Base-by-base conservation (phyloP, 1,140 invertebrate genomes). In the Drosophila kanapiae region DNA sequence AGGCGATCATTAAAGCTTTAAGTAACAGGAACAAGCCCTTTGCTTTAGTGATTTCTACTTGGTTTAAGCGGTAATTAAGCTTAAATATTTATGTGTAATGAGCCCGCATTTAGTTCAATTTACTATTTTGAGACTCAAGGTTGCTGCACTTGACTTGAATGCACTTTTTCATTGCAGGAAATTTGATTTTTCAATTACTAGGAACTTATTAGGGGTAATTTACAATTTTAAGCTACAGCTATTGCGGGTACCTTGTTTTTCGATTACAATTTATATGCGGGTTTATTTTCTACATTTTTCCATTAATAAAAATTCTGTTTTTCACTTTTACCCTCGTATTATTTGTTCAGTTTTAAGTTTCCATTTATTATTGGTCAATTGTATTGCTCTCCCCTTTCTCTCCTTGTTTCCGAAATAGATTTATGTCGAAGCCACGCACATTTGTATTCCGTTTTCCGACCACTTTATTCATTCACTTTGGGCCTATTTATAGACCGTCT, bases 401-500 rank as follows among this genome's bases (percentile, higher is more conserved):
- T 16, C 31, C 37, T 18, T 29, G 27, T 16, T 43, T 7, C 23
- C 2, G 9, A 42, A 59, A 57, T 40, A 57, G 51, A 40, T 53
- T 35, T 35, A 74, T 27, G 10, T 18, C 11, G 5, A 31, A 4
- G 10, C 29, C 43, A 31, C 43, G 37, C n/a, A 59, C 60, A 59
- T 58, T 65, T 51, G 18, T 35, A n/a, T 35, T 53, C 62, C 27
- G 35, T 48, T 42, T 42, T 10, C 10, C 16, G 33, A 58, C 56
- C 45, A 58, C 51, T 59, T 43, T 16, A 42, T 65, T 80, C 23
- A 42, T 65, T 80, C 42, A 37, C 18, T 53, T 56, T 57, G 31
- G 37, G 27, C 18, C 47, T 74, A 72, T 79, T 74, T 63, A 53
- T 78, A 76, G 45, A 29, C 38, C 38, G 31, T 8, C 59, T 78